Evolutionary conservation across 2,797 vertebrate genomes (phyloP).

Genomic region (Pseudotriccus pelzelni): DNA sequence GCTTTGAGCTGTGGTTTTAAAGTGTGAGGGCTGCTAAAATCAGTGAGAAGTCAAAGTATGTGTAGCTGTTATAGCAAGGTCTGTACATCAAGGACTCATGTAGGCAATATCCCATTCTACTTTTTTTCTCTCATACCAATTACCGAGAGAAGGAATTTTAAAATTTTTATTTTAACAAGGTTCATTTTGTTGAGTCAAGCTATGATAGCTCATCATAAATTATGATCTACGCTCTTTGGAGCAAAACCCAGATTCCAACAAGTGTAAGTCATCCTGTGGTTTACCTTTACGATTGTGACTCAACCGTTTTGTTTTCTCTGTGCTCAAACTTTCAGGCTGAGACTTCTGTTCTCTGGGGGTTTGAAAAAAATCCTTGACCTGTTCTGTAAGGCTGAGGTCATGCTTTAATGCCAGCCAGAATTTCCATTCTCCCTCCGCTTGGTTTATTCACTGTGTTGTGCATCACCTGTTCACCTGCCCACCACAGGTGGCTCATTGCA

Average conservation of each 20-base stretch:
- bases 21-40: neutral
- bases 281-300: neutral
- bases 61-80: neutral
- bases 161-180: neutral
- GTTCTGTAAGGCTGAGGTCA: neutral
- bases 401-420: neutral
- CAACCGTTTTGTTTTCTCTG: neutral
- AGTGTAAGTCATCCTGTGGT: neutral
- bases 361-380: neutral
- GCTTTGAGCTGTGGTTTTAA: neutral
- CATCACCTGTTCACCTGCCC: neutral
- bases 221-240: neutral
- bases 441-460: neutral
- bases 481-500: neutral
- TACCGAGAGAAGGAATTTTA: neutral
- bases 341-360: neutral
- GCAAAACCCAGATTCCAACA: neutral
- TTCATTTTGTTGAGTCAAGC: neutral
- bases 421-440: neutral
- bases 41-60: neutral
- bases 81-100: neutral
- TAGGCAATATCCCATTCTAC: neutral
- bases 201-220: neutral
- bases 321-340: neutral
- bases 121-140: neutral